Percentiles rank a stretch among this genome's conserved stretches.
phyloP scores from a whole-genome alignment of 2,888 invertebrate genomes.

The Unio delphinus region DNA sequence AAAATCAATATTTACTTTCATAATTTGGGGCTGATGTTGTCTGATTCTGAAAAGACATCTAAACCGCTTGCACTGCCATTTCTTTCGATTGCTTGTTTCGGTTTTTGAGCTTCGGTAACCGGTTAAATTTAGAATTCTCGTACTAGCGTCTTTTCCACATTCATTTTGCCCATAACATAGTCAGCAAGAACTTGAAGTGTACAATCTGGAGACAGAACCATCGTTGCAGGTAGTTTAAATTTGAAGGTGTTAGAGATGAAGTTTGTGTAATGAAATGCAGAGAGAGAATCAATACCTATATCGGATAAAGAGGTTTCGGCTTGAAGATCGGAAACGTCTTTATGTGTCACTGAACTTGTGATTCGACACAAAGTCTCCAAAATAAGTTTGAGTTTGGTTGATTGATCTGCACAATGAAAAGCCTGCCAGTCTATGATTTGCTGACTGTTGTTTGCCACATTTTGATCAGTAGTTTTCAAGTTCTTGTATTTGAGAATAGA shows the following conservation, averaged over 20 bases:
- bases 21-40: no score
- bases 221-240: no score
- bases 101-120: no score
- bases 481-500: neutral
- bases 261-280: neutral
- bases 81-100: no score
- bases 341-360: neutral
- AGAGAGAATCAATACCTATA: slow-evolving; percentile 4
- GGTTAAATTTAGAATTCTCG: no score
- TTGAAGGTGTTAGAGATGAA: neutral
- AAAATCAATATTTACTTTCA: no score
- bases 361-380: neutral
- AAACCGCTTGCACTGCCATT: no score
- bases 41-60: no score
- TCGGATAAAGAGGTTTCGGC: neutral
- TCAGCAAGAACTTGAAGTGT: no score
- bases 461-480: neutral
- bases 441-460: neutral
- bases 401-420: neutral
- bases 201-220: no score
- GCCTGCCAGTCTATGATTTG: neutral
- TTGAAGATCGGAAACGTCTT: neutral
- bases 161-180: no score
- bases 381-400: neutral
- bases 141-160: no score